Conservation (phyloP, 2,797 vertebrate species). For the Toxotes lorentzi region DNA sequence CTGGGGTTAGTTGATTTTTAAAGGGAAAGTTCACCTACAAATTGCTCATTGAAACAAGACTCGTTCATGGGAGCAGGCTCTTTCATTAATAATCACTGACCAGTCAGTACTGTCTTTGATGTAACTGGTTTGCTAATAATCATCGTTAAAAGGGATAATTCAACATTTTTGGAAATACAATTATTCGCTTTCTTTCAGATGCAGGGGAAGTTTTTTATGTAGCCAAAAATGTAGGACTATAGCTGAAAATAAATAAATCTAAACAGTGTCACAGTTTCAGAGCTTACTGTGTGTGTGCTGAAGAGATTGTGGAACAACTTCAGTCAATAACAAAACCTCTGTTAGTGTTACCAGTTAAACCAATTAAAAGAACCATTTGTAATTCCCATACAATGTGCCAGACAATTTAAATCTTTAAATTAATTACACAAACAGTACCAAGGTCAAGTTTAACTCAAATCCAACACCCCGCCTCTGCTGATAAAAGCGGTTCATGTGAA, state of each 20-base stretch:
- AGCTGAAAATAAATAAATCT: not conserved
- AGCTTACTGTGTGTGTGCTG: not conserved
- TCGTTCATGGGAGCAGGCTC: constrained; percentile 20
- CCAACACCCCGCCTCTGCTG: not conserved
- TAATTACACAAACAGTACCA: constrained; percentile 35
- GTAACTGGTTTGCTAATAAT: constrained; percentile 9
- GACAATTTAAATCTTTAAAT: constrained; percentile 59
- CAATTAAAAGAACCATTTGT: constrained; percentile 49
- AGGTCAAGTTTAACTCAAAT: constrained; percentile 37
- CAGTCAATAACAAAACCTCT: constrained; percentile 29
- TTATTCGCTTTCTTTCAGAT: constrained; percentile 1
- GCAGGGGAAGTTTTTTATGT: too few relatives aligned
- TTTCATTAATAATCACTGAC: constrained; percentile 10
- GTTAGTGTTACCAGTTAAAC: constrained; percentile 19
- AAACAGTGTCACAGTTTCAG: constrained; percentile 9
- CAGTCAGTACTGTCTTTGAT: not conserved
- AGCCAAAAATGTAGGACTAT: too few relatives aligned
- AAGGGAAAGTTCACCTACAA: constrained; percentile 59
- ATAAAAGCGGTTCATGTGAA: constrained; percentile 30
- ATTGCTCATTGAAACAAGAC: constrained; percentile 43
- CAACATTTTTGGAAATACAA: not conserved
- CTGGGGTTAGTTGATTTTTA: constrained; percentile 63
- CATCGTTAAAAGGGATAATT: constrained; percentile 22
- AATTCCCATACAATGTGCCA: constrained; percentile 40
- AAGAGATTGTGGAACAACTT: not conserved